Evolutionary conservation across 2,797 vertebrate species (phyloP).

Genomic region (Babyrousa celebensis): DNA sequence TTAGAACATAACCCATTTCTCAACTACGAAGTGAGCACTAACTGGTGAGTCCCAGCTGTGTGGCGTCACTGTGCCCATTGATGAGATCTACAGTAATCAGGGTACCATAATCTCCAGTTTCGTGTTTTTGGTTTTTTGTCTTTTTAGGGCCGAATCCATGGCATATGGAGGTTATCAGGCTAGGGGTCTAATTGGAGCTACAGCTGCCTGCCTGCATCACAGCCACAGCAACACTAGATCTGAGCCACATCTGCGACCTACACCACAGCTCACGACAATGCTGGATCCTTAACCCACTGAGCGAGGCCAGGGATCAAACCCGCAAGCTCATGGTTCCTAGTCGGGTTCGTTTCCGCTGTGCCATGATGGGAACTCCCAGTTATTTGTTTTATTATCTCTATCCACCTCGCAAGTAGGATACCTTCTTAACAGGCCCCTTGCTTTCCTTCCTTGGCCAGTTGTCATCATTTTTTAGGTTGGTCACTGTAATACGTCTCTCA

Average conservation of each 20-base stretch:
- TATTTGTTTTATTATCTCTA: slow-evolving; percentile 60
- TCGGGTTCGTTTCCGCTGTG: too few relatives aligned
- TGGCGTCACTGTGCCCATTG: slow-evolving; percentile 61
- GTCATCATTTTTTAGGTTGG: slow-evolving; percentile 67
- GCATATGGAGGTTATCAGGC: too few relatives aligned
- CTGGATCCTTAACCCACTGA: too few relatives aligned
- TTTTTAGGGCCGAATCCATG: too few relatives aligned
- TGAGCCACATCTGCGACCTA: too few relatives aligned
- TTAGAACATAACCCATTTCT: neutral
- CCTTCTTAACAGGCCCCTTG: neutral
- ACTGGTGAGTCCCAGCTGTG: neutral
- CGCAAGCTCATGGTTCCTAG: too few relatives aligned
- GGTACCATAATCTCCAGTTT: slow-evolving; percentile 63
- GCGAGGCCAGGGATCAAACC: too few relatives aligned
- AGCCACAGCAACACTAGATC: too few relatives aligned
- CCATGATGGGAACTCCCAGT: too few relatives aligned
- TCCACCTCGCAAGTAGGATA: slow-evolving; percentile 61
- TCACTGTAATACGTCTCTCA: slow-evolving; percentile 18
- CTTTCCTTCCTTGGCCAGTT: slow-evolving; percentile 40
- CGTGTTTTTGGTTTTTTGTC: slow-evolving; percentile 22
- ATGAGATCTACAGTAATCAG: slow-evolving; percentile 69
- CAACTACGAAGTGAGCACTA: neutral
- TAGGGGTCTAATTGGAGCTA: too few relatives aligned
- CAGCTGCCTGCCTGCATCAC: too few relatives aligned
- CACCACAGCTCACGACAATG: too few relatives aligned